Conservation (phyloP, 2,888 invertebrate genomes). For the Callyntrura sp. region DNA sequence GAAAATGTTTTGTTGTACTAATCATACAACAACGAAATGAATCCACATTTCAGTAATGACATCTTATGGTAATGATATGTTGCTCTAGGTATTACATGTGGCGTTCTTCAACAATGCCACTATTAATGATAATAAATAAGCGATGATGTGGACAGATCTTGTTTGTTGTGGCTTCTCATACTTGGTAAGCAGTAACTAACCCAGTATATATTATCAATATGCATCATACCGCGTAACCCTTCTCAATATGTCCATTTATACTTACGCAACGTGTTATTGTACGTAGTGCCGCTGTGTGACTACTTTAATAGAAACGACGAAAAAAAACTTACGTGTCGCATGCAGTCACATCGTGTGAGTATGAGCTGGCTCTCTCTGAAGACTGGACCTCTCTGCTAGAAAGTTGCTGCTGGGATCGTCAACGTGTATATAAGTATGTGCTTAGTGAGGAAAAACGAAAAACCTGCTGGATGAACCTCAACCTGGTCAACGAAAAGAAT, state of each 20-base stretch:
- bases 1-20: conserved; percentile 45
- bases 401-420: conserved; percentile 39
- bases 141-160: conserved; percentile 65
- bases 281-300: neutral
- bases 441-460: neutral
- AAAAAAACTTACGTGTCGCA: conserved; percentile 59
- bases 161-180: neutral
- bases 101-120: neutral
- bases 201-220: neutral
- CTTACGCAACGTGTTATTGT: neutral
- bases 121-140: neutral
- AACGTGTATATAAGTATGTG: conserved; percentile 6
- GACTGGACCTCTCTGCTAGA: neutral
- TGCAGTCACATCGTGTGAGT: conserved; percentile 47
- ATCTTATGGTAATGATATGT: neutral
- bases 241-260: neutral
- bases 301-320: conserved; percentile 16
- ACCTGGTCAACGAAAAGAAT: conserved; percentile 34
- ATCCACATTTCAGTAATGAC: conserved; percentile 4
- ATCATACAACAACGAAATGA: conserved; percentile 9
- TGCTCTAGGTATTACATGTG: neutral
- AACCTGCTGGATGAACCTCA: conserved; percentile 48
- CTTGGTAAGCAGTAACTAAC: neutral
- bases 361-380: conserved; percentile 41
- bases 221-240: neutral